Evolutionary conservation across 2,888 invertebrate species (phyloP).

Genomic region (Cheilosia urbana): DNA sequence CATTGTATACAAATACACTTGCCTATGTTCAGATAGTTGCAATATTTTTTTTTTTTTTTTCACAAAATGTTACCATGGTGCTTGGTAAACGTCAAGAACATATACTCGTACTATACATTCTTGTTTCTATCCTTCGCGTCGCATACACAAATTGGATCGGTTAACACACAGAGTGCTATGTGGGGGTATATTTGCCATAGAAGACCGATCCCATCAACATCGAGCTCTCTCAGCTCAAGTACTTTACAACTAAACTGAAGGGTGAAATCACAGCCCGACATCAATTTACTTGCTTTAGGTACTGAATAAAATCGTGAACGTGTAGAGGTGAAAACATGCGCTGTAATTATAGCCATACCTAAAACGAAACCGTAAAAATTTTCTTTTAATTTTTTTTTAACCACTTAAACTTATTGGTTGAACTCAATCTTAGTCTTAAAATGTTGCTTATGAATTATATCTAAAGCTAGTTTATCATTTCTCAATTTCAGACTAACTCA

Average conservation of each 20-base stretch:
- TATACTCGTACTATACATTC: conserved; percentile 1
- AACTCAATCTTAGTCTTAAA: too few relatives aligned
- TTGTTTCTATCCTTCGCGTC: not conserved
- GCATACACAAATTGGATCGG: conserved; percentile 21
- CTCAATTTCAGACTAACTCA: too few relatives aligned
- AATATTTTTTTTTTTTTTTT: not conserved
- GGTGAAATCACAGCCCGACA: conserved; percentile 23
- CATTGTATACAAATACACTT: conserved; percentile 2
- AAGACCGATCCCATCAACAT: conserved; percentile 1
- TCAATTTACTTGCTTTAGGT: conserved; percentile 27
- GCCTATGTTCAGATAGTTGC: conserved; percentile 4
- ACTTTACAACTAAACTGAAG: conserved; percentile 34
- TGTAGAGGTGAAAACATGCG: not conserved
- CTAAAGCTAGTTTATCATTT: too few relatives aligned
- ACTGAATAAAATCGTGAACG: not conserved
- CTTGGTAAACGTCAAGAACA: conserved; percentile 10
- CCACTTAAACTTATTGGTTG: too few relatives aligned
- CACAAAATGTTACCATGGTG: conserved; percentile 13
- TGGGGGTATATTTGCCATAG: not conserved
- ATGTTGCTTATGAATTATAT: too few relatives aligned
- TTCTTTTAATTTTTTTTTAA: too few relatives aligned
- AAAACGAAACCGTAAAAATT: too few relatives aligned
- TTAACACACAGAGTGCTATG: conserved; percentile 7
- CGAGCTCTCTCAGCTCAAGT: conserved; percentile 11
- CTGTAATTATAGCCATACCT: too few relatives aligned